Base-by-base conservation (phyloP, 2,113 vertebrate species). In the Polyodon spathula region DNA sequence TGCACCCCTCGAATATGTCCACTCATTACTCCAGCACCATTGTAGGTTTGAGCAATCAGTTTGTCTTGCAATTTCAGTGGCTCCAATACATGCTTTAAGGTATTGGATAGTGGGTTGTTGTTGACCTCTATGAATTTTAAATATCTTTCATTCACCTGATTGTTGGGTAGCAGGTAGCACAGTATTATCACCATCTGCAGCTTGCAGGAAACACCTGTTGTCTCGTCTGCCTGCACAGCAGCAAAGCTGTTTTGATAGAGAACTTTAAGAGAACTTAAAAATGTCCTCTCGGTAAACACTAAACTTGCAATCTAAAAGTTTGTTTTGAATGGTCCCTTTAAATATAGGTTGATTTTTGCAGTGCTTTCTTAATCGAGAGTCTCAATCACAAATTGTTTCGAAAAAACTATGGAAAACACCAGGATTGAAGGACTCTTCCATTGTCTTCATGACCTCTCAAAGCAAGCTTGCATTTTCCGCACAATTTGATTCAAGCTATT, bases 281-380 rank as follows among this genome's bases (percentile, higher is more conserved):
- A 15, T 41, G 17, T 37, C 16, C n/a, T 61, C 16, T 17, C 59
- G 8, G n/a, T 27, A 50, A 8, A 11, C 37, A 6, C 44, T 12
- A 37, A 14, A 54, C 59, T 40, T 61, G 48, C 59, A 54, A 40
- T 53, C 59, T 39, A 53, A 39, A 39, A 53, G 59, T 61, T 53
- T 6, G n/a, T 61, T 61, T 46, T 40, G 14, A 37, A 12, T 40
- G 46, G 5, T 40, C 8, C 58, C 58, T 27, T 59, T 59, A 17
- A 59, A 59, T 4, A 27, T 37, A 48, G 58, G 41, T 27, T 27
- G 44, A 8, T 37, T 6, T 4, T 7, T 15, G 12, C 44, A 44
- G 5, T 59, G 58, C 14, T 10, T 8, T 59, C 14, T 59, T 4
- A 59, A 27, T 8, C 43, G 37, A 27, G 54, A 37, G 37, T 40